Base-by-base conservation (phyloP, 2,113 vertebrate genomes). In the Erinaceus europaeus region DNA sequence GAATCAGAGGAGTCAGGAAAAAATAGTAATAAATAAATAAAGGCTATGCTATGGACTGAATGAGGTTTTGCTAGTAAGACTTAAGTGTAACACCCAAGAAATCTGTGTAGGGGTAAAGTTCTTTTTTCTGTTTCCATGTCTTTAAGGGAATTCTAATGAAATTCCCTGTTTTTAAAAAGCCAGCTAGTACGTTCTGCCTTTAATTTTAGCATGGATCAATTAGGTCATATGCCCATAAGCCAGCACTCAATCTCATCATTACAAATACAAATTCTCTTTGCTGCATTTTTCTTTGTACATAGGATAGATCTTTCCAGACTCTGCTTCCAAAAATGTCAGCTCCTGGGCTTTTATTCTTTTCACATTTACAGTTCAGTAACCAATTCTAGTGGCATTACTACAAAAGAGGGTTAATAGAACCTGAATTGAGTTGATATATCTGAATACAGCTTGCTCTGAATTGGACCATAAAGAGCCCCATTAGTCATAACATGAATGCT, bases 231-330 rank as follows among this genome's bases (percentile, higher is more conserved):
- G 52, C 69, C 74, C 17, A 53, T 23, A 77, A 81, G 50, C 44
- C 52, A 69, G 52, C 48, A 32, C 29, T 11, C 11, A 27, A 29
- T 15, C 55, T 73, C 42, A 71, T 29, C 27, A 55, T 74, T 71
- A 46, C 46, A 64, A 61, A 88, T 34, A 71, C 76, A 62, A 69
- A 44, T 13, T 84, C 32, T 83, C 29, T 42, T 59, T 42, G 42
- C 40, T 92, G 3, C 65, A 38, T 78, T 91, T 93, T 64, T 68
- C 69, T 89, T 94, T 89, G 69, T 38, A 78, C 67, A 71, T 14
- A 1, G 75, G 34, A 46, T 44, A 87, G 36, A 52, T 88, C 90
- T 90, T 85, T 85, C 75, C 55, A 74, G 29, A 13, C 62, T 71
- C 68, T 6, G 1, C 52, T 86, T 89, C 38, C 29, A 59, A 59